phyloP scores from a whole-genome alignment of 2,113 vertebrate species.

The Thunnus thynnus region DNA sequence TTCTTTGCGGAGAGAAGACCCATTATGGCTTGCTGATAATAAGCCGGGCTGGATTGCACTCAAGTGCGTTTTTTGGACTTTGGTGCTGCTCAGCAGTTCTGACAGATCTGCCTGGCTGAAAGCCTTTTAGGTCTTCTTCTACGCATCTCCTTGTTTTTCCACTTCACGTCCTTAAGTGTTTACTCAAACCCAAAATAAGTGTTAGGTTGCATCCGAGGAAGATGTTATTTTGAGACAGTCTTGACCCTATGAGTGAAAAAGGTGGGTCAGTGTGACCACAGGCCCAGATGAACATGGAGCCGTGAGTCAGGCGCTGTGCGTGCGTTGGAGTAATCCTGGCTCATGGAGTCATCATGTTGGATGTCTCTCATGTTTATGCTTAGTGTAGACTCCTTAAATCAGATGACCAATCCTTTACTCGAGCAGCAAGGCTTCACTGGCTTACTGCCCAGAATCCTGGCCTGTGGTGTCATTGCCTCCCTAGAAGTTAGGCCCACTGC shows the following conservation, averaged over 20 bases:
- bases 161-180: conserved; percentile 9
- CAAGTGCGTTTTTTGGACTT: conserved; percentile 34
- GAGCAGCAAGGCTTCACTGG: conserved; percentile 58
- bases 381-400: conserved; percentile 59
- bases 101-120: conserved; percentile 27
- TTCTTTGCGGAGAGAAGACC: conserved; percentile 51
- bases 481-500: conserved; percentile 41
- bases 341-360: conserved; percentile 69
- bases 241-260: conserved; percentile 20
- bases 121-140: conserved; percentile 11
- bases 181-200: conserved; percentile 28
- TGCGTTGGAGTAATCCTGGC: conserved; percentile 64
- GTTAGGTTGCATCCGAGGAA: conserved; percentile 1
- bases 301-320: conserved; percentile 65
- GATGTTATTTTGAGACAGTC: conserved; percentile 38
- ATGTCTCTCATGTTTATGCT: conserved; percentile 68
- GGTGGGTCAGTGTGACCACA: conserved; percentile 48
- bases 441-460: conserved; percentile 58
- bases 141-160: neutral
- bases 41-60: conserved; percentile 31
- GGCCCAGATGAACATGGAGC: conserved; percentile 28
- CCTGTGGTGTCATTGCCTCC: conserved; percentile 58
- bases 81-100: conserved; percentile 47
- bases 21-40: conserved; percentile 57
- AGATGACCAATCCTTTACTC: conserved; percentile 58